Evolutionary conservation across 2,113 vertebrate genomes (phyloP).

Genomic region (Micronycteris hirsuta): DNA sequence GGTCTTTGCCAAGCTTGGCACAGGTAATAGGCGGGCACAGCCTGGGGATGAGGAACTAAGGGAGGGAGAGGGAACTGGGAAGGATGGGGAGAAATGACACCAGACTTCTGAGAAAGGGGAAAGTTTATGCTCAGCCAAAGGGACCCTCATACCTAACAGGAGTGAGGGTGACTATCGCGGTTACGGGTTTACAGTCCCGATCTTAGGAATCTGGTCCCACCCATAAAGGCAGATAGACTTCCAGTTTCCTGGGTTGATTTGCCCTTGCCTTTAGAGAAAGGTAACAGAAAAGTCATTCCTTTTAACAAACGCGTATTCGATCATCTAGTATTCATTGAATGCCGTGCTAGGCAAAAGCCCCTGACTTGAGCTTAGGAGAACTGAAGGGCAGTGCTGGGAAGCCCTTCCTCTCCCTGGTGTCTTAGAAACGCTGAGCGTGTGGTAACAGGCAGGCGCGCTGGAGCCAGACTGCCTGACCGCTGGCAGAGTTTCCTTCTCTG

Average conservation of each 20-base stretch:
- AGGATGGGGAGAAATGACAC: not conserved
- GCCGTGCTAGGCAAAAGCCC: not conserved
- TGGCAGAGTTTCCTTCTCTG: not conserved
- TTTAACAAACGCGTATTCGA: not conserved
- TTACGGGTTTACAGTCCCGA: not conserved
- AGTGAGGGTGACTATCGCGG: not conserved
- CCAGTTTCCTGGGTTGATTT: not conserved
- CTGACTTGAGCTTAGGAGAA: not conserved
- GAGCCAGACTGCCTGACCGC: not conserved
- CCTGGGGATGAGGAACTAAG: not conserved
- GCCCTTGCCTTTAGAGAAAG: not conserved
- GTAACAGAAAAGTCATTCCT: not conserved
- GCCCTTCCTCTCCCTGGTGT: not conserved
- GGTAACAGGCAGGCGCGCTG: not conserved
- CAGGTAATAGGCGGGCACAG: slow-evolving; percentile 83
- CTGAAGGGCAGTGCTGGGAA: not conserved
- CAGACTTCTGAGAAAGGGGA: not conserved
- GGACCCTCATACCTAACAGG: not conserved
- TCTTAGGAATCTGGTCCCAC: not conserved
- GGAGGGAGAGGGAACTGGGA: not conserved
- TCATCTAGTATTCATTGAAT: not conserved
- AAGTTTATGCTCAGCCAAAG: not conserved
- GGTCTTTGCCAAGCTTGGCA: slow-evolving; percentile 97
- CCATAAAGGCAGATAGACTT: not conserved
- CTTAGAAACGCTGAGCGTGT: not conserved